phyloP scores from a whole-genome alignment of 1,140 invertebrate species.

The Drosophila ogumai region DNA sequence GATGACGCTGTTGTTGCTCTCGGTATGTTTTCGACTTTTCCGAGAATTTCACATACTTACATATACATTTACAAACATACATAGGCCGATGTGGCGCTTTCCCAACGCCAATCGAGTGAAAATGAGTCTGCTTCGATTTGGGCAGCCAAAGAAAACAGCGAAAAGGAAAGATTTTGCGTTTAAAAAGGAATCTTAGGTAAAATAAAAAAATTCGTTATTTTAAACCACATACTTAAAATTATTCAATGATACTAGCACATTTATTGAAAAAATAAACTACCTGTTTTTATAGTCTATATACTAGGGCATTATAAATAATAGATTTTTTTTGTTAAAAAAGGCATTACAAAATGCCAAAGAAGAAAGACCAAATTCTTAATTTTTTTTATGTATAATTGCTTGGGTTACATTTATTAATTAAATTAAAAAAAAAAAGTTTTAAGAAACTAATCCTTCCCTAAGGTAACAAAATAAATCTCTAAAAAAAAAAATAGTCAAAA shows the following conservation, averaged over 20 bases:
- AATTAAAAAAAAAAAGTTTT: background rate
- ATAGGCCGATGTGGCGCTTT: constrained; percentile 56
- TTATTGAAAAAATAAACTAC: too few species aligned
- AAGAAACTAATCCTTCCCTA: background rate
- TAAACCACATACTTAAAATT: too few species aligned
- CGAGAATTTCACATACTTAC: constrained; percentile 70
- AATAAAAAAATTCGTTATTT: background rate
- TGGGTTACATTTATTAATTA: too few species aligned
- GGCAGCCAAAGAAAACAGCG: constrained; percentile 50
- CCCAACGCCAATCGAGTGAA: constrained; percentile 68
- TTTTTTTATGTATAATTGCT: too few species aligned
- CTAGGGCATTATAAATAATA: too few species aligned
- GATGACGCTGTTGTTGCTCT: constrained; percentile 60
- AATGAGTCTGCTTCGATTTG: constrained; percentile 66
- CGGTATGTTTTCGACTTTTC: constrained; percentile 63
- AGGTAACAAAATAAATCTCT: background rate
- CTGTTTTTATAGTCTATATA: too few species aligned
- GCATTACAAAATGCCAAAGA: too few species aligned
- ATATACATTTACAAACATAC: constrained; percentile 48
- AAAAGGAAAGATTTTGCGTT: constrained; percentile 9
- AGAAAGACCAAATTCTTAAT: too few species aligned
- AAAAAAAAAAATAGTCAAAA: background rate
- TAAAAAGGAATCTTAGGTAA: background rate
- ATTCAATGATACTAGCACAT: too few species aligned
- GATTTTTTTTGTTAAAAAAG: too few species aligned